Evolutionary conservation across 1,140 invertebrate species (phyloP), one percentile per base, ranked within the genome.

Genomic region (Drosophila baimaii): DNA sequence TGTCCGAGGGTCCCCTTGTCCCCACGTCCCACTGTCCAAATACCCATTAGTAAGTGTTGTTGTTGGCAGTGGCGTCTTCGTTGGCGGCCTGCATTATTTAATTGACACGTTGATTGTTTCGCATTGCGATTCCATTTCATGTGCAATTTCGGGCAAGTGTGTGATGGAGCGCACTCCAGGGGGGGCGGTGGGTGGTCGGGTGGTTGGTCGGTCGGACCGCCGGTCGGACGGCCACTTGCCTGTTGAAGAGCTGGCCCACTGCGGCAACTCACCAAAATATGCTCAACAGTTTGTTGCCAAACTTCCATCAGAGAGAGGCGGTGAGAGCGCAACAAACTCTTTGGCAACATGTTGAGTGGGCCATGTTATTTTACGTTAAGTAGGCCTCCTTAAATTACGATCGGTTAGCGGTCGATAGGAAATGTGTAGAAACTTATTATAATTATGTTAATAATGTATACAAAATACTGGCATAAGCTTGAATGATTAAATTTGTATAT

Each of bases 31-130:
- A n/a, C n/a, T n/a, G n/a, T n/a, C n/a, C n/a, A n/a, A n/a, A n/a
- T n/a, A n/a, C n/a, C 17, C 39, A 55, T 8, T 56, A 33, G 49
- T 15, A 52, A 29, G 13, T 52, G 47, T 41, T 54, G 47, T 41
- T 54, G 21, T 31, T 31, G 31, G 29, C 49, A 9, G 41, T 72
- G 39, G 21, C 21, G 41, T 33, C 62, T 47, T 49, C 57, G 54
- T 77, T 73, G 75, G 55, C 62, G 31, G 65, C 66, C 47, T 83
- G 71, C 77, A 88, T 88, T 83, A 83, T 79, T 83, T 80, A 83
- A 88, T 88, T 88, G 76, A 80, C 83, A 88, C 61, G 78, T 88
- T 89, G 79, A 86, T 86, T 86, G 83, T 86, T 86, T 89, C 64
- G 57, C 72, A 78, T 73, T 65, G 70, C 78, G 75, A 72, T 79